Evolutionary conservation across 2,113 vertebrate species (phyloP), one percentile per base, ranked within the genome.

Genomic region (Cariama cristata): DNA sequence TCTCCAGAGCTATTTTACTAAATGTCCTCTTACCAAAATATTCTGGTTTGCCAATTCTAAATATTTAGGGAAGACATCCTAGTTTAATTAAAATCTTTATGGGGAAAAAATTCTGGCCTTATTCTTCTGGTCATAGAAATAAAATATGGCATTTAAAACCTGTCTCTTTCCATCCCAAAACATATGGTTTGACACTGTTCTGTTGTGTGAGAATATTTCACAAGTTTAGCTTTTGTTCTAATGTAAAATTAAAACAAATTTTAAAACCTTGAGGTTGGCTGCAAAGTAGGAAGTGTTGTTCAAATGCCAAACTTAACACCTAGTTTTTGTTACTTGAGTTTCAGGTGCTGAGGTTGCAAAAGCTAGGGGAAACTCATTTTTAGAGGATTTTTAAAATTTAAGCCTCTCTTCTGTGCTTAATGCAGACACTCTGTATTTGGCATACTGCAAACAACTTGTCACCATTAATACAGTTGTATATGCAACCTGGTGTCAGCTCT

Each of bases 301-400:
- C 49, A 45, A 35, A 69, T 59, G 93, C 87, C 87, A 96, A 62
- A 58, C 77, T 68, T 93, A 62, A 85, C 88, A 81, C 93, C 90
- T 93, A 93, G 50, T 32, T 94, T 96, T 96, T 96, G 95, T 94
- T 92, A 69, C 66, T 82, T 16, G 21, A 35, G 40, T 64, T 72
- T 67, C 90, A 84, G 86, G 82, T 90, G 90, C 93, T 87, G 67
- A 93, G 79, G 62, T 19, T 96, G 90, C 90, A 87, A 76, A 87
- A 90, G 45, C 14, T 8, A 17, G 33, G 56, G 76, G 44, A 83
- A 68, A 40, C 24, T 50, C 7, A 20, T 33, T 90, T 90, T 71
- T 50, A 62, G 58, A 42, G 38, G 53, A 18, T 68, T 88, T 81
- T 62, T 14, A 27, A 76, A 67, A 42, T 27, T 11, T 45, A 40